A percentile compares a stretch with the other conserved stretches of the same genome.
These are phyloP conservation scores for Cabera pusaria DNA, from an alignment of 2,888 invertebrate genomes.

Conservation along the genomic window DNA sequence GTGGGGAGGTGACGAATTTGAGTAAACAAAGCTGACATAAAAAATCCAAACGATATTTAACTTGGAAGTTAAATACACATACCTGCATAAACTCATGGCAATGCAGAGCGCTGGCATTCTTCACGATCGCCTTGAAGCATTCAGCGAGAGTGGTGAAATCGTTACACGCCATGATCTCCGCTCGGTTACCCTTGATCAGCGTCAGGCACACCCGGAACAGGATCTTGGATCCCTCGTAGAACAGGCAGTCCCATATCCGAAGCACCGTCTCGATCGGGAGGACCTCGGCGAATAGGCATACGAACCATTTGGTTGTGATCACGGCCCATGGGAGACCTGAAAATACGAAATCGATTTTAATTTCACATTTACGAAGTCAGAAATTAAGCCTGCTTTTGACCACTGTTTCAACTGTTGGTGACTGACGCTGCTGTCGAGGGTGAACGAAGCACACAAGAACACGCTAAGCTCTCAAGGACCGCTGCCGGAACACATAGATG, in stretches of 20 bases:
- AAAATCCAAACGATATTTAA: too few species aligned
- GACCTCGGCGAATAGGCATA: slow-evolving; percentile 96
- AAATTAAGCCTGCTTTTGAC: too few species aligned
- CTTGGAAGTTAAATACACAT: too few species aligned
- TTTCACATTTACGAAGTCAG: too few species aligned
- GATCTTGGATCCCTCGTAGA: slow-evolving; percentile 97
- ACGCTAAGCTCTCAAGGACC: too few species aligned
- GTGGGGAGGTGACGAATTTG: too few species aligned
- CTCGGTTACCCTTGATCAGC: slow-evolving; percentile 89
- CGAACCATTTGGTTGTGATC: slow-evolving; percentile 97
- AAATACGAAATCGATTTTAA: too few species aligned
- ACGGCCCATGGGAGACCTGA: slow-evolving; percentile 93
- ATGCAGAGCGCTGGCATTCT: slow-evolving; percentile 89
- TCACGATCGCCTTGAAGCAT: slow-evolving; percentile 92
- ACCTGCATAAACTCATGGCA: slow-evolving; percentile 96
- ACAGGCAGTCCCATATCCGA: slow-evolving; percentile 97
- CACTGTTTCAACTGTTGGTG: too few species aligned
- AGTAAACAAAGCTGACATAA: too few species aligned
- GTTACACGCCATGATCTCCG: slow-evolving; percentile 88
- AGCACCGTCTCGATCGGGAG: slow-evolving; percentile 97
- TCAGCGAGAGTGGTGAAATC: slow-evolving; percentile 92
- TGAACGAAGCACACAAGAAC: too few species aligned
- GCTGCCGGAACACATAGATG: too few species aligned
- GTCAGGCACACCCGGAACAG: slow-evolving; percentile 95
- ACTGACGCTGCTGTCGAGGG: too few species aligned